Conservation (phyloP, 2,113 vertebrate species). For the Nibea albiflora region DNA sequence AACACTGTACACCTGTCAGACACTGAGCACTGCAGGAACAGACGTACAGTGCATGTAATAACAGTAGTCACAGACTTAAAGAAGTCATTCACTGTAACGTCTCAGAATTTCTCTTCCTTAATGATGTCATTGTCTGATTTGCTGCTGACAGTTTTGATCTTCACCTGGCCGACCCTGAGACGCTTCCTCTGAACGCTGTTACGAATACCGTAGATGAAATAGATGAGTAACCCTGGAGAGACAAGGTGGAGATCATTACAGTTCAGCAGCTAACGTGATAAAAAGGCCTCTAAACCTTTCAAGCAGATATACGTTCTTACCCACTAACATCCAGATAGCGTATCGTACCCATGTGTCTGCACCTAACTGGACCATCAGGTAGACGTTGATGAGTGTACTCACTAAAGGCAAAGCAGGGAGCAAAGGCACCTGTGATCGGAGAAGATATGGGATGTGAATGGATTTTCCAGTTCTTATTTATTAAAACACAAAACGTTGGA, state of each 20-base stretch:
- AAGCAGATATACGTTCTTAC: conserved; percentile 73
- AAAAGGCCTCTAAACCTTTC: not conserved
- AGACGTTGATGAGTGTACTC: conserved; percentile 85
- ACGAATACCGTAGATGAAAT: conserved; percentile 87
- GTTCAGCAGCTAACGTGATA: not conserved
- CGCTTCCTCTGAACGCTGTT: conserved; percentile 81
- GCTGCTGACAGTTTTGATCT: conserved; percentile 59
- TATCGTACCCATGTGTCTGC: conserved; percentile 85
- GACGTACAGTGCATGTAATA: conserved; percentile 14
- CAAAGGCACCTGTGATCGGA: conserved; percentile 84
- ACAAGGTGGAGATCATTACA: not conserved
- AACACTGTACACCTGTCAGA: not conserved
- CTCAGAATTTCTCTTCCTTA: conserved; percentile 68
- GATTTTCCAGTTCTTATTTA: not conserved
- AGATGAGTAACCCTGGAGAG: conserved; percentile 86
- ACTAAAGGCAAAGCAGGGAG: conserved; percentile 86
- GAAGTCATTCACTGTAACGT: conserved; percentile 60
- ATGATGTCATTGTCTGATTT: conserved; percentile 39
- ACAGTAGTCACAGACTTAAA: conserved; percentile 17
- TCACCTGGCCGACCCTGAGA: not conserved
- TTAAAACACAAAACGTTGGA: not conserved
- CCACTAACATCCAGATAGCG: conserved; percentile 87
- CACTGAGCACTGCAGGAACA: not conserved
- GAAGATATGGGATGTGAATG: not conserved
- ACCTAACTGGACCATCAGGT: conserved; percentile 86